These are phyloP conservation scores for Agrotis puta DNA, from an alignment of 2,888 invertebrate species.

Conservation along the genomic window DNA sequence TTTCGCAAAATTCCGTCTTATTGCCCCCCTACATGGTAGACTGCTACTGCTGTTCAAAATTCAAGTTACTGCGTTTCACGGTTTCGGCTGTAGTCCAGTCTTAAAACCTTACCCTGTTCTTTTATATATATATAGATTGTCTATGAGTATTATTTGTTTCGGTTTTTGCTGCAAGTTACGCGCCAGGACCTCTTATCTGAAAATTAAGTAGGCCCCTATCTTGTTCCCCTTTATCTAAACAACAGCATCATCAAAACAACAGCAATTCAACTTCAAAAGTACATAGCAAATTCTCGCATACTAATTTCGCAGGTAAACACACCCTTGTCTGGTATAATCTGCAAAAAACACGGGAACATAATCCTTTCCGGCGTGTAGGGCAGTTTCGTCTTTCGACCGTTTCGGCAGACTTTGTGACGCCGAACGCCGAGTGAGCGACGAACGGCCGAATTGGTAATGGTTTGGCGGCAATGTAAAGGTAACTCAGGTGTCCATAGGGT, in stretches of 20 bases:
- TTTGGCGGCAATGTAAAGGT: slow-evolving; percentile 76
- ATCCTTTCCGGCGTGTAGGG: slow-evolving; percentile 85
- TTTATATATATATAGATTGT: too few species aligned
- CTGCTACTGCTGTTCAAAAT: too few species aligned
- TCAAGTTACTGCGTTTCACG: too few species aligned
- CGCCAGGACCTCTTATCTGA: not conserved
- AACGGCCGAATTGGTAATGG: slow-evolving; percentile 82
- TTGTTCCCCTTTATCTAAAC: not conserved
- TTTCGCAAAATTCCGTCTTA: too few species aligned
- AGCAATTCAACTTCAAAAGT: not conserved
- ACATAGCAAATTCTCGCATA: slow-evolving; percentile 50
- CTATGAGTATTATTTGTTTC: too few species aligned
- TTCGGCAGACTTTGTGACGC: slow-evolving; percentile 89
- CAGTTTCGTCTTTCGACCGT: slow-evolving; percentile 82
- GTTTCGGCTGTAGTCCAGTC: too few species aligned
- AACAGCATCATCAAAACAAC: slow-evolving; percentile 16
- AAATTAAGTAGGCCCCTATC: not conserved
- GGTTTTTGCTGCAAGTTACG: too few species aligned
- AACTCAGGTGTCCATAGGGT: slow-evolving; percentile 78
- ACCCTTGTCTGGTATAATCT: slow-evolving; percentile 79
- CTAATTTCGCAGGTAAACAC: slow-evolving; percentile 77
- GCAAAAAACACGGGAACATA: slow-evolving; percentile 82
- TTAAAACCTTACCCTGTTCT: too few species aligned
- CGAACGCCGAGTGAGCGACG: slow-evolving; percentile 67
- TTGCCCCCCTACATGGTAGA: too few species aligned